These are phyloP conservation scores for Epizoanthus stellaris DNA, from an alignment of 92 coral and sea anemone species.

Conservation along the genomic window DNA sequence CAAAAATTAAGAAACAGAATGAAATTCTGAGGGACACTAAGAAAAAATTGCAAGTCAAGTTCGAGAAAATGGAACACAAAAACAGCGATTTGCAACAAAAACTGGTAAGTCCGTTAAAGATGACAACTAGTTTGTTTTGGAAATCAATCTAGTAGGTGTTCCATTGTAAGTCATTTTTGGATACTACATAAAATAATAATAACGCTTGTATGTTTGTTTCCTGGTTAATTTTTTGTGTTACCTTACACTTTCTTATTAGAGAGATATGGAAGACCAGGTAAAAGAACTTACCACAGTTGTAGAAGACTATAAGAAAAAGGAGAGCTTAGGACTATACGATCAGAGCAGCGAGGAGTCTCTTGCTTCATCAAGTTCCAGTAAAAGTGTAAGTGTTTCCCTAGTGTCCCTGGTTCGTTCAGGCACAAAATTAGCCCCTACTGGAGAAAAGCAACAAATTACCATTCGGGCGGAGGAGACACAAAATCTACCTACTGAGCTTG, in stretches of 20 bases:
- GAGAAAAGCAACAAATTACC: conserved; percentile 48
- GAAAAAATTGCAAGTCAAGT: conserved; percentile 75
- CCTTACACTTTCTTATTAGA: conserved; percentile 45
- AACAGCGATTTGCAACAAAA: conserved; percentile 69
- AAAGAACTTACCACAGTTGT: conserved; percentile 56
- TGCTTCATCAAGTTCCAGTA: conserved; percentile 40
- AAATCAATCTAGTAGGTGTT: not conserved
- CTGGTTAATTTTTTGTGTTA: too few species aligned
- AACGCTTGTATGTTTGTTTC: too few species aligned
- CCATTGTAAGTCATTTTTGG: too few species aligned
- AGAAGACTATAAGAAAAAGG: conserved; percentile 76
- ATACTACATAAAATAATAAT: too few species aligned
- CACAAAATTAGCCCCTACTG: conserved; percentile 56
- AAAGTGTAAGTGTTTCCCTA: conserved; percentile 37
- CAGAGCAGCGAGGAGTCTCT: conserved; percentile 66
- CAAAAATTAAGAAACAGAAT: conserved; percentile 72
- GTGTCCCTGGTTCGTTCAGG: conserved; percentile 49
- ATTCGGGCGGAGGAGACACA: conserved; percentile 18
- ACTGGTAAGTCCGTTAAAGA: conserved; percentile 62
- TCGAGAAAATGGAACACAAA: conserved; percentile 75
- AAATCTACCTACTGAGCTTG: not conserved
- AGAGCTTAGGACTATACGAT: conserved; percentile 70
- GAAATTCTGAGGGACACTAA: conserved; percentile 80
- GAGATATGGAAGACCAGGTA: conserved; percentile 53
- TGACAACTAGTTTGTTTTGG: not conserved